Percentiles rank a stretch among this genome's conserved stretches.
These are phyloP conservation scores for Telmatherina bonti DNA, from an alignment of 2,797 vertebrate species.

Conservation along the genomic window DNA sequence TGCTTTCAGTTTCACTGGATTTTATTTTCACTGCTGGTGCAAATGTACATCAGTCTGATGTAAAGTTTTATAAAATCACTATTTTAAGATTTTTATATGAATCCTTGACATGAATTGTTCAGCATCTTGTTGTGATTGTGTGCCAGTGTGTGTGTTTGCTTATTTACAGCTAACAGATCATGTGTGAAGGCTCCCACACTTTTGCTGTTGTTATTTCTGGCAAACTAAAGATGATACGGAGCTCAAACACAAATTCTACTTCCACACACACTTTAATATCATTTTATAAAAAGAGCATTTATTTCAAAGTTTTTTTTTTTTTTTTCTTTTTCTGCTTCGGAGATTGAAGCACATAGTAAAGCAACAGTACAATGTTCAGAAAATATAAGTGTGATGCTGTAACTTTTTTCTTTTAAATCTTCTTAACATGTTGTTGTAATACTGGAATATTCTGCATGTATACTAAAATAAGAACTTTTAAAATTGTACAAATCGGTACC, in stretches of 20 bases:
- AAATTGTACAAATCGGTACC: conserved; percentile 99
- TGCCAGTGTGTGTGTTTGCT: too few species aligned
- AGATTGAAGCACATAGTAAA: conserved; percentile 99
- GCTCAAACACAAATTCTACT: conserved; percentile 26
- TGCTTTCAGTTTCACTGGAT: too few species aligned
- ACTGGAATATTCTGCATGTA: conserved; percentile 97
- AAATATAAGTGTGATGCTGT: conserved; percentile 99
- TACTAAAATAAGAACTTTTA: conserved; percentile 99
- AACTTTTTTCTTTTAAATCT: conserved; percentile 85
- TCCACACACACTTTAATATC: conserved; percentile 42
- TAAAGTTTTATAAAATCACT: too few species aligned
- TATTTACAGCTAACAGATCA: too few species aligned
- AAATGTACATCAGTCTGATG: too few species aligned
- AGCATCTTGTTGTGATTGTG: too few species aligned
- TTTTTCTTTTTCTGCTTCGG: conserved; percentile 89
- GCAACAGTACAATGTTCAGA: conserved; percentile 99
- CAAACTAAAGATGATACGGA: not conserved
- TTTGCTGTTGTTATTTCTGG: too few species aligned
- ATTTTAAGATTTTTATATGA: too few species aligned
- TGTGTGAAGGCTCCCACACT: too few species aligned
- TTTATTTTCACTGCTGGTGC: too few species aligned
- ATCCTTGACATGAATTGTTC: too few species aligned
- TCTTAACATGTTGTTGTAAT: conserved; percentile 92
- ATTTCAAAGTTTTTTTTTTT: conserved; percentile 94
- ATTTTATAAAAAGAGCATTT: conserved; percentile 93